Percentiles rank a stretch among this genome's conserved stretches.
These are phyloP conservation scores for Emydocephalus ijimae DNA, from an alignment of 2,113 vertebrate genomes.

Conservation along the genomic window DNA sequence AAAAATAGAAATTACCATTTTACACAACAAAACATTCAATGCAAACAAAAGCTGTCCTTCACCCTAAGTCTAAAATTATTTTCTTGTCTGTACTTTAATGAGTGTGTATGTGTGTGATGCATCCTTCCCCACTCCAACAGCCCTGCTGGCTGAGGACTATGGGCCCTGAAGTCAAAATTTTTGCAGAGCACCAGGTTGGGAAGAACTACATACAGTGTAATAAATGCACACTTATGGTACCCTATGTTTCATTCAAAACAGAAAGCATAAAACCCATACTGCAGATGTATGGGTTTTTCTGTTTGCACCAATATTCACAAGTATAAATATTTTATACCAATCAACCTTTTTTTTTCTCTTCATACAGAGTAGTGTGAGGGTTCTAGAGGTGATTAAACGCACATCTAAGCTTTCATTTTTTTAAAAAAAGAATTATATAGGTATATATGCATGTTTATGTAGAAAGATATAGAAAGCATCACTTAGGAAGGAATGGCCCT, in stretches of 20 bases:
- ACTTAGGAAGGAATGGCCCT: slow-evolving; percentile 12
- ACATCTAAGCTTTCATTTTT: slow-evolving; percentile 45
- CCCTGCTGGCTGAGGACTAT: not conserved
- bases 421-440: not conserved
- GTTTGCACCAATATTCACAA: slow-evolving; percentile 69
- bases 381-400: slow-evolving; percentile 54
- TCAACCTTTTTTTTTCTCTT: slow-evolving; percentile 42
- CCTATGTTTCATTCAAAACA: slow-evolving; percentile 53
- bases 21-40: slow-evolving; percentile 77
- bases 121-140: not conserved
- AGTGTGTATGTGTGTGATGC: slow-evolving; percentile 11
- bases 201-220: slow-evolving; percentile 3
- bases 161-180: not conserved
- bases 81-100: slow-evolving; percentile 41
- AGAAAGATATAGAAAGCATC: not conserved
- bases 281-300: slow-evolving; percentile 52
- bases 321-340: slow-evolving; percentile 61
- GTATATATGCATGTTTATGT: slow-evolving; percentile 7
- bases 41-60: slow-evolving; percentile 59
- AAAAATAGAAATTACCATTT: slow-evolving; percentile 88
- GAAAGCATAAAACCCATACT: slow-evolving; percentile 56
- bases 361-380: slow-evolving; percentile 63
- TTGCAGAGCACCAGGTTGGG: not conserved
- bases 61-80: slow-evolving; percentile 58
- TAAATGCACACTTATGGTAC: slow-evolving; percentile 35